A percentile compares a stretch with the other conserved stretches of the same genome.
Conservation (phyloP, 2,888 invertebrate species). For the Tenthredo mesomela region DNA sequence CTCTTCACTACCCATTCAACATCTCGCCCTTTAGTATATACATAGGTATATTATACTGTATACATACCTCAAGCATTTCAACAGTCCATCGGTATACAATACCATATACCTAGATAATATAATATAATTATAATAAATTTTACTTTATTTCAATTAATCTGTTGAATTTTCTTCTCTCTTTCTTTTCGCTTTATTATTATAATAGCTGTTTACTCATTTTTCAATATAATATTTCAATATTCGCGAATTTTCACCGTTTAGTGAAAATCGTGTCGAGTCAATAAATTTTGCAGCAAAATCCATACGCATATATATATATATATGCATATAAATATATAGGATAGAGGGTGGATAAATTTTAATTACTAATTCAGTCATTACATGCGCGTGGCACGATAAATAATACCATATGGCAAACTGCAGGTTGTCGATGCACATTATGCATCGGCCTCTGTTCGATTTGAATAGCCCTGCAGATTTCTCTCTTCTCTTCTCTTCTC, state of each 20-base stretch:
- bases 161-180: neutral
- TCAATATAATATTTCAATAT: neutral
- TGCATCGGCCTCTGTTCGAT: constrained; percentile 6
- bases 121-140: too few species aligned
- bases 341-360: constrained; percentile 20
- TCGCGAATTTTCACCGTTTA: neutral
- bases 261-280: constrained; percentile 5
- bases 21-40: neutral
- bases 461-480: constrained; percentile 17
- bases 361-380: constrained; percentile 52
- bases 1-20: neutral
- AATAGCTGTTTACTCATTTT: neutral
- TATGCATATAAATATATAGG: neutral
- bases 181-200: neutral
- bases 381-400: constrained; percentile 12
- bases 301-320: neutral
- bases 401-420: constrained; percentile 43
- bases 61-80: neutral
- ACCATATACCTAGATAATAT: too few species aligned
- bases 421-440: constrained; percentile 25
- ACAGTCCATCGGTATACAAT: too few species aligned
- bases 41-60: neutral
- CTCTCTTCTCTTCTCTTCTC: neutral
- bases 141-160: neutral
- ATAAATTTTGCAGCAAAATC: constrained; percentile 14